phyloP scores from a whole-genome alignment of 2,888 invertebrate genomes.

The Lasius fuliginosus region DNA sequence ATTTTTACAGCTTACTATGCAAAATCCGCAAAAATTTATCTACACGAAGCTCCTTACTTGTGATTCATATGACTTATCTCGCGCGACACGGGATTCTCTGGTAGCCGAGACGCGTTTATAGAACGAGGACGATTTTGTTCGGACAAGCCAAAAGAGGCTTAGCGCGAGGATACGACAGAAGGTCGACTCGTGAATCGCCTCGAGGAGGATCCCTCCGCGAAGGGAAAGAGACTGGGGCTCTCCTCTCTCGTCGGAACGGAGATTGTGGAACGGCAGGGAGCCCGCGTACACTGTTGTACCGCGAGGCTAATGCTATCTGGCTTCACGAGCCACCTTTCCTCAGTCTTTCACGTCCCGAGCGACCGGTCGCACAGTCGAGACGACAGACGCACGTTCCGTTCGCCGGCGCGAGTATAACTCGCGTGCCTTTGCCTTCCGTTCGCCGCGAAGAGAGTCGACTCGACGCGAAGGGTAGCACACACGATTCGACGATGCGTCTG shows the following conservation, averaged over 20 bases:
- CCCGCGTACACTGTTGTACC: constrained; percentile 59
- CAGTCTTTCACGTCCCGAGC: constrained; percentile 84
- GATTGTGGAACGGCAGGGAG: constrained; percentile 77
- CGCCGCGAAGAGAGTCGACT: constrained; percentile 12
- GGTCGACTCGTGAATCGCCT: constrained; percentile 57
- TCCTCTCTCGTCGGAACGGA: constrained; percentile 53
- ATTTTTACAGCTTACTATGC: not conserved
- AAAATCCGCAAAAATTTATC: not conserved
- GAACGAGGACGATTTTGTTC: constrained; percentile 1
- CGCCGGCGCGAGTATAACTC: constrained; percentile 26
- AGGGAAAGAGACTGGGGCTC: constrained; percentile 18
- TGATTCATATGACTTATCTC: not conserved
- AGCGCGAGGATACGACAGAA: constrained; percentile 41
- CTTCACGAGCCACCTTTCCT: constrained; percentile 74
- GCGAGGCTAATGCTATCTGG: constrained; percentile 59
- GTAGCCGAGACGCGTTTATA: not conserved
- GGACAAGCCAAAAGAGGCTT: not conserved
- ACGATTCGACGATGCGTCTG: constrained; percentile 60
- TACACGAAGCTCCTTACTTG: not conserved
- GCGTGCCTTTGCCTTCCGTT: constrained; percentile 28
- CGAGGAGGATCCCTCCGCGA: constrained; percentile 49
- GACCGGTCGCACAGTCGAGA: constrained; percentile 77
- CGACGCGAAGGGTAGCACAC: constrained; percentile 3
- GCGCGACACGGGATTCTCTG: not conserved
- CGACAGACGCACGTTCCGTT: constrained; percentile 22